phyloP scores from a whole-genome alignment of 2,888 invertebrate species.

The Nysson spinosus region DNA sequence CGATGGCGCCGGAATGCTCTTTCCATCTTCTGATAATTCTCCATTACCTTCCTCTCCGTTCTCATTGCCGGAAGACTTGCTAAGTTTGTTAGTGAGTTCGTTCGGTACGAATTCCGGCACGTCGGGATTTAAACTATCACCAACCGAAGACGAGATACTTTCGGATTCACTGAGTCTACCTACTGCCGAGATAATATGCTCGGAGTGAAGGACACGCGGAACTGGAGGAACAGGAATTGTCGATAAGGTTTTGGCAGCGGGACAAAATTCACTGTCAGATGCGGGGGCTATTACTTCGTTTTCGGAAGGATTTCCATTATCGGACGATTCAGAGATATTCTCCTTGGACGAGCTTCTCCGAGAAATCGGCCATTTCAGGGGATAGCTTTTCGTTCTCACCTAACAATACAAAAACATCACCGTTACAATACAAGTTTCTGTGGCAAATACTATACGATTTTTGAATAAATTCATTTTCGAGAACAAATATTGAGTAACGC shows the following conservation, averaged over 20 bases:
- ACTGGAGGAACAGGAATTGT: slow-evolving; percentile 86
- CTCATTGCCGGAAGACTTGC: slow-evolving; percentile 26
- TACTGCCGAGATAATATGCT: slow-evolving; percentile 51
- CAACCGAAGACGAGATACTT: slow-evolving; percentile 64
- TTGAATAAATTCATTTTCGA: background rate
- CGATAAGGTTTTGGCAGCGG: slow-evolving; percentile 81
- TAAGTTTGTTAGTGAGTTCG: slow-evolving; percentile 41
- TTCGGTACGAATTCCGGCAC: slow-evolving; percentile 91
- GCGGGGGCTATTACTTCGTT: slow-evolving; percentile 51
- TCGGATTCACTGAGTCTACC: slow-evolving; percentile 65
- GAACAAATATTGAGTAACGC: too few species aligned
- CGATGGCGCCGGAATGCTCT: slow-evolving; percentile 28
- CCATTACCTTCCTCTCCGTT: slow-evolving; percentile 38
- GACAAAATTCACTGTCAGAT: slow-evolving; percentile 76
- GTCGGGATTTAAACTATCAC: slow-evolving; percentile 88
- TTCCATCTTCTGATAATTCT: slow-evolving; percentile 64
- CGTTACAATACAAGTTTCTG: too few species aligned
- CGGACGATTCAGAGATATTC: slow-evolving; percentile 64
- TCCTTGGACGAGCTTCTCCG: too few species aligned
- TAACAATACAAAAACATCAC: slow-evolving; percentile 71
- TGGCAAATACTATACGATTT: too few species aligned
- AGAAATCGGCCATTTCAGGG: slow-evolving; percentile 92
- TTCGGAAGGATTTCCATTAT: slow-evolving; percentile 71
- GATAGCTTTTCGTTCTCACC: slow-evolving; percentile 90
- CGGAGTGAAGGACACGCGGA: slow-evolving; percentile 81